Evolutionary conservation across 2,113 vertebrate genomes (phyloP).

Genomic region (Pluvianellus socialis): DNA sequence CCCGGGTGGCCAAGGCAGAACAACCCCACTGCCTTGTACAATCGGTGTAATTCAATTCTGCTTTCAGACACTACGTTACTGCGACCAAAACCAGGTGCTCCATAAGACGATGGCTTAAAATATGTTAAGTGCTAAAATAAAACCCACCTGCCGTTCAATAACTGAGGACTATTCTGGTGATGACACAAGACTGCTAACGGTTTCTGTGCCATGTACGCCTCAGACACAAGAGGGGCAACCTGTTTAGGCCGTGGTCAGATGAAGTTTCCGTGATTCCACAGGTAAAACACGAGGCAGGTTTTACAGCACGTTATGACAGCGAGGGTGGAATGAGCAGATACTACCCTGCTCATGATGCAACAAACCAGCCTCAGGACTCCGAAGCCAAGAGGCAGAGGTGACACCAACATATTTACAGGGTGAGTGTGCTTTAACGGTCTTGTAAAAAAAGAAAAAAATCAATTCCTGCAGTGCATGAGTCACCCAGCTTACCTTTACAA

Average conservation of each 20-base stretch:
- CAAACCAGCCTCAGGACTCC: neutral
- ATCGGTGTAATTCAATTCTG: neutral
- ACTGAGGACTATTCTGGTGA: neutral
- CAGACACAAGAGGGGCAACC: neutral
- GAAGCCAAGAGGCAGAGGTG: neutral
- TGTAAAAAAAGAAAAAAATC: neutral
- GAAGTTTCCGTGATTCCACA: neutral
- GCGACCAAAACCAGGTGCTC: neutral
- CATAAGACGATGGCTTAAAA: neutral
- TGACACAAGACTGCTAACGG: neutral
- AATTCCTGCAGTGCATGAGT: neutral
- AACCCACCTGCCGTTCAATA: neutral
- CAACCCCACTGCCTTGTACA: neutral
- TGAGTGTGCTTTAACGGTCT: neutral
- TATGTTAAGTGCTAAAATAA: neutral
- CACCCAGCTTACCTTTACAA: neutral
- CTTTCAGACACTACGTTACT: fast-evolving
- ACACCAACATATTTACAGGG: neutral
- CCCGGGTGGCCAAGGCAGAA: neutral
- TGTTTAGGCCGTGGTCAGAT: neutral
- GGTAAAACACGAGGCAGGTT: neutral
- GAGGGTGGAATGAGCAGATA: neutral
- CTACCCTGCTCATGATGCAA: neutral
- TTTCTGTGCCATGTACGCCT: neutral
- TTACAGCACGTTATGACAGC: neutral